Conservation (phyloP, 2,797 vertebrate genomes). For the Chloroceryle inda region DNA sequence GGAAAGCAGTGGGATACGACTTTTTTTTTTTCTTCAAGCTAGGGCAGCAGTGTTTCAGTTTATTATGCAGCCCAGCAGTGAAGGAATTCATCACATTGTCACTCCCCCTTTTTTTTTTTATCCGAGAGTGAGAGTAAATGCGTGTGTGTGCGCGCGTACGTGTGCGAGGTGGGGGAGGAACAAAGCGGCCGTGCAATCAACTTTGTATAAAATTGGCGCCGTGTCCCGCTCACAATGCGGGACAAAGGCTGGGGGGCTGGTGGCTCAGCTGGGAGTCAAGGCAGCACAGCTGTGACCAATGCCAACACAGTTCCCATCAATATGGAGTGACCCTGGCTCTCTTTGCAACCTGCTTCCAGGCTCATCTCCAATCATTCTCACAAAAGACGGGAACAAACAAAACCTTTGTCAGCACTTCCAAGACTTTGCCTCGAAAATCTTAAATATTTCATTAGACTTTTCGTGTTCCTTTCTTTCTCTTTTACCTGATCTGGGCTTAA, state of each 20-base stretch:
- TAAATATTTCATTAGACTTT: slow-evolving; percentile 91
- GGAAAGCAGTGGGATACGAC: slow-evolving; percentile 66
- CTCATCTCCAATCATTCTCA: slow-evolving; percentile 84
- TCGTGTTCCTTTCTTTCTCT: neutral
- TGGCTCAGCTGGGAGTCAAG: slow-evolving; percentile 85
- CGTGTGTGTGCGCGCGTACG: neutral
- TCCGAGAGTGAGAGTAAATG: neutral
- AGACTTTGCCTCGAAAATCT: slow-evolving; percentile 85
- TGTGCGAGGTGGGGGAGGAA: slow-evolving; percentile 58
- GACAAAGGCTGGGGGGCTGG: slow-evolving; percentile 89
- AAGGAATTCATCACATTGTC: slow-evolving; percentile 79
- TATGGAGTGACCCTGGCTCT: slow-evolving; percentile 91
- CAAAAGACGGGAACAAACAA: slow-evolving; percentile 85
- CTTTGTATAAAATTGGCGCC: slow-evolving; percentile 88
- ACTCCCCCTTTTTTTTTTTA: neutral
- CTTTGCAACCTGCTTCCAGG: slow-evolving; percentile 80
- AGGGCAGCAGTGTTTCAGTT: neutral
- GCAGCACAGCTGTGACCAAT: slow-evolving; percentile 92
- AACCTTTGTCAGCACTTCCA: slow-evolving; percentile 84
- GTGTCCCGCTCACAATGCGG: slow-evolving; percentile 85
- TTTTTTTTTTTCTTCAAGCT: neutral
- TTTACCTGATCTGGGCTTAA: slow-evolving; percentile 53
- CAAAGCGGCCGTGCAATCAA: slow-evolving; percentile 89
- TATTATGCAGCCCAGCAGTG: slow-evolving; percentile 78
- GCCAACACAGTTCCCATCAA: slow-evolving; percentile 87